Evolutionary conservation across 2,797 vertebrate species (phyloP), one percentile per base, ranked within the genome.

Genomic region (Miichthys miiuy): DNA sequence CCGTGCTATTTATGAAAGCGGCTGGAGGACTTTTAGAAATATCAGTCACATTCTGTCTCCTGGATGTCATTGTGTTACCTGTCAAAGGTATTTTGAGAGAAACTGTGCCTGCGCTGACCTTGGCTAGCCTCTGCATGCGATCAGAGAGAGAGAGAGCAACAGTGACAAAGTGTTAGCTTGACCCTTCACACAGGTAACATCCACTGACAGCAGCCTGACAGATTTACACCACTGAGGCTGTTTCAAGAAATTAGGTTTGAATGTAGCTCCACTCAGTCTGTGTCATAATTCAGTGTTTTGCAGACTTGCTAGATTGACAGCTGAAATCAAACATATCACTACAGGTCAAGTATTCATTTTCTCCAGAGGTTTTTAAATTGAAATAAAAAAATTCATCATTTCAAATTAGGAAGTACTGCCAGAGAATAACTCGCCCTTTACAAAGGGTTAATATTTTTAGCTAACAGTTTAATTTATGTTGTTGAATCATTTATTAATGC

Each of bases 81-180:
- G 79, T 81, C 81, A 75, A 12, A 56, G 77, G 75, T 89, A 77
- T 89, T 89, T 91, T 72, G 68, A 84, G 86, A 86, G 72, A 74
- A 64, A 73, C 34, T 70, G 38, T 52, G 76, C 79, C 52, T 68
- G 65, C 1, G 58, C 69, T 80, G 83, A 89, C 88, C 84, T 88
- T 88, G 83, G 73, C 52, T 69, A 12, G 56, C 58, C 65, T 70
- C 69, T 62, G 34, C n/a, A 14, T 11, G 18, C 16, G 18, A 17
- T 27, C 30, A 77, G 50, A 60, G 16, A 72, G 58, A 41, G 52
- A 23, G 56, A 34, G 47, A 54, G 54, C 42, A 69, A 44, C 60
- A 55, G 60, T 68, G 67, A 68, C 42, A 67, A 41, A 51, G 23
- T 72, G 63, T 51, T 23, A 38, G 79, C 5, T 46, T 56, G 48